Base-by-base conservation (phyloP, 2,888 invertebrate genomes). In the Drosophila flavopinicola region DNA sequence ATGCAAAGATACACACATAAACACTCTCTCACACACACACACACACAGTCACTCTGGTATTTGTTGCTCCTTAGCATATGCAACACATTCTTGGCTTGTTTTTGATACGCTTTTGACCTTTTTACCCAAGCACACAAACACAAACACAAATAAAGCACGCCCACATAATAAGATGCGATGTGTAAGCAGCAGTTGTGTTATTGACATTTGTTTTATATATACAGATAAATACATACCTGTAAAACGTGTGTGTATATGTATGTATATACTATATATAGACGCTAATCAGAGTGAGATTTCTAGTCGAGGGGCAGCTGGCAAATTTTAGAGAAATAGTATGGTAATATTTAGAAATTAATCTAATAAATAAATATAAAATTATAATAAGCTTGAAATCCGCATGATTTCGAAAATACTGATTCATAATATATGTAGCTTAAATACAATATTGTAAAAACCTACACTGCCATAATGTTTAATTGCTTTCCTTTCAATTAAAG, bases 101-200 rank as follows among this genome's bases (percentile, higher is more conserved):
- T 56, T 47, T 58, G 37, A 60, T 44, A 57, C 60, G 53, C 66
- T 59, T 77, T 61, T 85, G 71, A 75, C 87, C 85, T 82, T 87
- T 69, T 51, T 30, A 44, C 41, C 24, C 17, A 58, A 48, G 38
- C 56, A 51, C 44, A 39, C 44, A 48, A 23, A 61, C 30, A 42
- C 47, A 20, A 29, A 51, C 35, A 42, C 23, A 56, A 33, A 15
- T 15, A 37, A 47, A 39, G 41, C 57, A 41, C 15, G 6, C n/a
- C 6, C 35, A 33, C 27, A 48, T 13, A 29, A 20, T n/a, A 25
- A 24, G 29, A 48, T 45, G 35, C 24, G 41, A 52, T 38, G 66
- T 52, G 71, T 56, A 38, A 70, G 70, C 66, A 67, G 42, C 13
- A 32, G 27, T 54, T 41, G 10, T 47, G 32, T 24, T 65, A 52